These are phyloP conservation scores for Arrhopalites spinosus DNA, from an alignment of 2,888 invertebrate species.

Conservation along the genomic window DNA sequence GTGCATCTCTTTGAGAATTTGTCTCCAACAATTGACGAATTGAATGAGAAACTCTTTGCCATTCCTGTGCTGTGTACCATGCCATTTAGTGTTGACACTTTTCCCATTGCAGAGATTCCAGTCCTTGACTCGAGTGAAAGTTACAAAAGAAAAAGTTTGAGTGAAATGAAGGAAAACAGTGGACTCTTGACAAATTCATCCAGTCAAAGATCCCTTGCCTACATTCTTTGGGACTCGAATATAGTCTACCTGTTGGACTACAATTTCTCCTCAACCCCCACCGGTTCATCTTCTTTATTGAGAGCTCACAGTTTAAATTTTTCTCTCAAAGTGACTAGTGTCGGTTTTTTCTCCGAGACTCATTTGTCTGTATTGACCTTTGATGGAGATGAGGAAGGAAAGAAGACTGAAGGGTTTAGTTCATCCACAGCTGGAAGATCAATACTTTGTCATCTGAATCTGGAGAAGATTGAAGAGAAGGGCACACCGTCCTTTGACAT, in stretches of 20 bases:
- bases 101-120: slow-evolving; percentile 41
- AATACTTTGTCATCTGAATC: slow-evolving; percentile 35
- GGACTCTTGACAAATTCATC: slow-evolving; percentile 14
- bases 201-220: slow-evolving; percentile 1
- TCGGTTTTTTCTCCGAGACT: slow-evolving; percentile 43
- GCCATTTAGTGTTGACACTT: slow-evolving; percentile 40
- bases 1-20: slow-evolving; percentile 41
- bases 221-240: slow-evolving; percentile 17
- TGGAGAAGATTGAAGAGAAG: slow-evolving; percentile 29
- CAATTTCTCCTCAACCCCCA: no score
- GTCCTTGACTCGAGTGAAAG: neutral
- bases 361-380: slow-evolving; percentile 34
- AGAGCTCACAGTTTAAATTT: slow-evolving; percentile 42
- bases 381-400: neutral
- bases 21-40: slow-evolving; percentile 41
- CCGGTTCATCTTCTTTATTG: slow-evolving; percentile 26
- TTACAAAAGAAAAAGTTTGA: neutral
- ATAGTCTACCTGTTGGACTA: slow-evolving; percentile 40
- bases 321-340: slow-evolving; percentile 38
- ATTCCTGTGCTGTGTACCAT: slow-evolving; percentile 50
- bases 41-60: slow-evolving; percentile 42
- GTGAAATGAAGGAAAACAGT: neutral
- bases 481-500: neutral
- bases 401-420: neutral
- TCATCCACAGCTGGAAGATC: slow-evolving; percentile 27